Percentiles rank a stretch among this genome's conserved stretches.
Conservation (phyloP, 2,113 vertebrate genomes). For the Tangachromis dhanisi region DNA sequence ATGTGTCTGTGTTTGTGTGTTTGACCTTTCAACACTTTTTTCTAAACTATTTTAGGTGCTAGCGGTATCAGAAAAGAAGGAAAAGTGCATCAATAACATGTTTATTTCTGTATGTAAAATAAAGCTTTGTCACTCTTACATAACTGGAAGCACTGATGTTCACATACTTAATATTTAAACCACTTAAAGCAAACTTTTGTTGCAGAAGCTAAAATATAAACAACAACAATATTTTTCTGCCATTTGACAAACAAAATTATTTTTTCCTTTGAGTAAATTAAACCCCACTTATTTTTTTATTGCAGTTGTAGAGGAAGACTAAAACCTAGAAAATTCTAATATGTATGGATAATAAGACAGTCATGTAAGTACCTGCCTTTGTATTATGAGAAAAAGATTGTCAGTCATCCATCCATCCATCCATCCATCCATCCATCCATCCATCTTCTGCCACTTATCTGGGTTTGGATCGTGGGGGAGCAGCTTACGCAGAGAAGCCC, state of each 20-base stretch:
- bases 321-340: background rate
- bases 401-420: background rate
- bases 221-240: background rate
- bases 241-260: fast-evolving
- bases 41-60: background rate
- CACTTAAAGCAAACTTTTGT: background rate
- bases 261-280: background rate
- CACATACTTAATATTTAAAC: background rate
- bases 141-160: background rate
- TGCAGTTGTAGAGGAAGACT: background rate
- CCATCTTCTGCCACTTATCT: fast-evolving
- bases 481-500: background rate
- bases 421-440: background rate
- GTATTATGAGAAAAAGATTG: background rate
- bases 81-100: fast-evolving
- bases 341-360: background rate
- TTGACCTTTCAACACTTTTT: background rate
- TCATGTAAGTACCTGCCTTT: background rate
- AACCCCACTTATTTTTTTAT: background rate
- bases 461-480: background rate
- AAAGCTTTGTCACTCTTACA: background rate
- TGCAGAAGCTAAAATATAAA: background rate
- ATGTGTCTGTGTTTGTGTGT: background rate
- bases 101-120: background rate
- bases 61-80: background rate